A percentile compares a stretch with the other conserved stretches of the same genome.
Evolutionary conservation across 2,113 vertebrate species (phyloP).

Genomic region (Atrichornis clamosus): DNA sequence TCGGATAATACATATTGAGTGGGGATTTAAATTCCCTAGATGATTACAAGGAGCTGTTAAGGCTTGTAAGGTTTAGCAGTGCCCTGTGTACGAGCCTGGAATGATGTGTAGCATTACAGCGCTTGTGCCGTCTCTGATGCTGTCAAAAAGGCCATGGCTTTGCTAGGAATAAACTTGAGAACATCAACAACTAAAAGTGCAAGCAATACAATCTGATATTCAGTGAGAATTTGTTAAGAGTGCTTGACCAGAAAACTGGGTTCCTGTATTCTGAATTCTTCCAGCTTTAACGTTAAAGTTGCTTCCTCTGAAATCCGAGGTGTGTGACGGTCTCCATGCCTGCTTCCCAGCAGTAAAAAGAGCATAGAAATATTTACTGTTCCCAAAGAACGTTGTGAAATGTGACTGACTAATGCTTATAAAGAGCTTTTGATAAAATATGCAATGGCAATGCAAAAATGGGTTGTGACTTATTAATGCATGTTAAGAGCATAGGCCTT

Average conservation of each 20-base stretch:
- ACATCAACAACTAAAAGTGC: background rate
- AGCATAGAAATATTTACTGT: rapidly evolving
- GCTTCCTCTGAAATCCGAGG: background rate
- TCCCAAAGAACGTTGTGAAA: background rate
- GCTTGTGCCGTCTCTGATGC: background rate
- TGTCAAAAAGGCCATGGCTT: background rate
- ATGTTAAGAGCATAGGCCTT: rapidly evolving
- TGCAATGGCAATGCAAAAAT: rapidly evolving
- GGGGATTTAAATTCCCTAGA: constrained; percentile 56
- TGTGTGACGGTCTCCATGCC: rapidly evolving
- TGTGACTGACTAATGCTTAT: background rate
- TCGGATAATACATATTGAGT: constrained; percentile 54
- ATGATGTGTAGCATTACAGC: background rate
- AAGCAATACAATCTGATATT: background rate
- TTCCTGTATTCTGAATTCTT: background rate
- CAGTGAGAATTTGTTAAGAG: background rate
- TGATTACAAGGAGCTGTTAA: constrained; percentile 45
- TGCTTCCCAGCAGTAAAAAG: background rate
- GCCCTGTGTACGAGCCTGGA: background rate
- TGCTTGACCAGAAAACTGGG: background rate
- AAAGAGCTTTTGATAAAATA: background rate
- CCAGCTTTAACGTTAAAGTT: background rate
- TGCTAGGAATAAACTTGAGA: background rate
- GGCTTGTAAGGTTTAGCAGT: background rate
- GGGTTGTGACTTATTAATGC: background rate